Evolutionary conservation across 2,113 vertebrate genomes (phyloP).

Genomic region (Panurus biarmicus): DNA sequence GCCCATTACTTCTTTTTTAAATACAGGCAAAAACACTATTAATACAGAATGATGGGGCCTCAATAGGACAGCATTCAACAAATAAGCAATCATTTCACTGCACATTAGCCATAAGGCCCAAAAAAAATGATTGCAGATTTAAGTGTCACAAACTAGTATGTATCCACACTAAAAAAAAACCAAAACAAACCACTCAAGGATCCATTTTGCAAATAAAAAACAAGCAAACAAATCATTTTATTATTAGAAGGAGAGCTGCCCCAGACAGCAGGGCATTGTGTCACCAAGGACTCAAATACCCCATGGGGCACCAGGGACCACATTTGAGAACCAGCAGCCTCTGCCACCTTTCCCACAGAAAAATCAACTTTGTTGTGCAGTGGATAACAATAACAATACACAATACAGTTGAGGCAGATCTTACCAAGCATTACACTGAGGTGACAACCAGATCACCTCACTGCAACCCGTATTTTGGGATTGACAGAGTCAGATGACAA

Average conservation of each 20-base stretch:
- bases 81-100: constrained; percentile 38
- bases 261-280: neutral
- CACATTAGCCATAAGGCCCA: constrained; percentile 37
- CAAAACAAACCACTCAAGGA: too few relatives aligned
- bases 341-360: neutral
- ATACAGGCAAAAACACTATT: constrained; percentile 33
- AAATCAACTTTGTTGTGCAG: neutral
- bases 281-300: neutral
- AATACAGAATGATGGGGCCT: constrained; percentile 46
- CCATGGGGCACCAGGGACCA: neutral
- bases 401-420: too few relatives aligned
- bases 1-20: constrained; percentile 24
- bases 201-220: neutral
- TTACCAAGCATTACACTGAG: neutral
- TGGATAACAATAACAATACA: neutral
- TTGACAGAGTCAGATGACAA: neutral
- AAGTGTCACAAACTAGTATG: constrained; percentile 12
- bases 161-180: neutral
- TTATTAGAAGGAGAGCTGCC: neutral
- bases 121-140: constrained; percentile 27
- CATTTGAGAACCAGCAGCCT: neutral
- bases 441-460: neutral
- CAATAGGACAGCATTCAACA: constrained; percentile 47
- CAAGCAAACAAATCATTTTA: neutral
- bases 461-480: neutral